Conservation (phyloP, 2,113 vertebrate species). For the Apteryx mantelli region DNA sequence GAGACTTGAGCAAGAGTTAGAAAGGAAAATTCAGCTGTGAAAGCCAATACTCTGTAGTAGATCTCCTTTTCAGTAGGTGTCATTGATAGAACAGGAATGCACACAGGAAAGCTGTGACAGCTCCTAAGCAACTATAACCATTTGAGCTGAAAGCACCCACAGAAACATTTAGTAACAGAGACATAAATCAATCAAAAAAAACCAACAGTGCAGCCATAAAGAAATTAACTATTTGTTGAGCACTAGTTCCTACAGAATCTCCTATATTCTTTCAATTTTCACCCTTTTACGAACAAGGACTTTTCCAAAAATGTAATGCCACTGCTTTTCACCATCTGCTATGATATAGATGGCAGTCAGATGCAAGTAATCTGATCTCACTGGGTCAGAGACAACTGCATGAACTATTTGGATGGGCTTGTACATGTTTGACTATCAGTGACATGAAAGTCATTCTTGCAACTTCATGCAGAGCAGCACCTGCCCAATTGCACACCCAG, state of each 20-base stretch:
- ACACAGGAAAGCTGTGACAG: rapidly evolving
- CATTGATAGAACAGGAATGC: neutral
- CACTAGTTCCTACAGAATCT: neutral
- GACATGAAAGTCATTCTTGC: neutral
- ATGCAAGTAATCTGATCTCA: neutral
- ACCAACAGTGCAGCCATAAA: neutral
- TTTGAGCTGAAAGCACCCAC: neutral
- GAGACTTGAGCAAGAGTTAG: neutral
- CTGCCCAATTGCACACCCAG: neutral
- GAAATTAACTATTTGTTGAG: neutral
- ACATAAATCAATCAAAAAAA: neutral
- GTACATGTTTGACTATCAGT: neutral
- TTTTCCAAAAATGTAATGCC: neutral
- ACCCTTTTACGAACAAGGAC: neutral
- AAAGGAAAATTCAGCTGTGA: neutral
- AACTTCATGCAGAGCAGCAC: neutral
- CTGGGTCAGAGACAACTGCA: neutral
- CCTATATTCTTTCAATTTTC: neutral
- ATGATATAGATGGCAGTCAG: neutral
- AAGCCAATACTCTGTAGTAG: neutral
- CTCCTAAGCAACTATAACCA: neutral
- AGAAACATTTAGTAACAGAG: neutral
- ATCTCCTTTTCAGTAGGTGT: neutral
- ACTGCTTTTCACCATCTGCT: neutral
- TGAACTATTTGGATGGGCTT: neutral